Conservation (phyloP, 30 jellyfish, hydroid and myxozoan species). For the Hydractinia echinata region DNA sequence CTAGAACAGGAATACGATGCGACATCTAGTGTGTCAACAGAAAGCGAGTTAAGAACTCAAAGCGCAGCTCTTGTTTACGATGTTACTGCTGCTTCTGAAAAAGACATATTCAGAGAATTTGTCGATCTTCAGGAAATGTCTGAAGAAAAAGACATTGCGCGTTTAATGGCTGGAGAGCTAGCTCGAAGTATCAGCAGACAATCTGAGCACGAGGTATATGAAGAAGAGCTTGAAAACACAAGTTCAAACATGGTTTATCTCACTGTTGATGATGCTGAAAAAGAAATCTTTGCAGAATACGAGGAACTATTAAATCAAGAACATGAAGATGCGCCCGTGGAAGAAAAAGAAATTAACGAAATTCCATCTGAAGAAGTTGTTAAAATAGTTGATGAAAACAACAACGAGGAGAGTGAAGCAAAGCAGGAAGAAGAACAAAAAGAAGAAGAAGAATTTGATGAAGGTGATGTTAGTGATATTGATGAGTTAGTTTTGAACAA, state of each 20-base stretch:
- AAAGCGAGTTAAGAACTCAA: no score
- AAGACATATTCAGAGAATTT: neutral
- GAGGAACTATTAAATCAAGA: neutral
- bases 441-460: neutral
- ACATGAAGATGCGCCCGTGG: neutral
- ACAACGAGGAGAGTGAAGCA: slow-evolving; percentile 3
- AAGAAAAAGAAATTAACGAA: neutral
- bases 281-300: slow-evolving; percentile 3
- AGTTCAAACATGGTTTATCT: neutral
- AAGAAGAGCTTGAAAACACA: neutral
- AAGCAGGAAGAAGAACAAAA: neutral
- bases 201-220: neutral
- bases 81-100: neutral
- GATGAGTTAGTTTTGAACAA: slow-evolving; percentile 15
- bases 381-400: neutral
- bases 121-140: neutral
- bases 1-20: no score
- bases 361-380: neutral
- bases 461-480: neutral
- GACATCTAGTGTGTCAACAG: no score
- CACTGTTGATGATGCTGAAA: slow-evolving; percentile 15
- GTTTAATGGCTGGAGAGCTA: neutral
- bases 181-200: neutral
- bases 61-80: neutral
- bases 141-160: neutral